A percentile compares a stretch with the other conserved stretches of the same genome.
Conservation (phyloP, 2,888 invertebrate genomes). For the Platycheirus albimanus region DNA sequence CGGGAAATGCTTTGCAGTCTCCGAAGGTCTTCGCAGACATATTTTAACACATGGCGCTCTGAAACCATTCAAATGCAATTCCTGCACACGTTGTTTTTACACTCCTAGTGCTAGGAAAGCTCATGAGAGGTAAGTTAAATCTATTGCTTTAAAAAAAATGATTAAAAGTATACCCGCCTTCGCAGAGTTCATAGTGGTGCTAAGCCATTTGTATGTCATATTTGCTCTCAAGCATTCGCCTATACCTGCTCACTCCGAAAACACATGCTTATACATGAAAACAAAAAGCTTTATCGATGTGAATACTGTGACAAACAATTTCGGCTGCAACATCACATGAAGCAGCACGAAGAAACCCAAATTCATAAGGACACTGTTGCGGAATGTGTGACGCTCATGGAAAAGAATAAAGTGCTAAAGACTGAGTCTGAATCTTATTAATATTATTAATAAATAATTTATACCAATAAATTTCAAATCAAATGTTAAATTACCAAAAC, state of each 20-base stretch:
- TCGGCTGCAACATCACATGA: conserved; percentile 80
- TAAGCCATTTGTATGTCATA: conserved; percentile 79
- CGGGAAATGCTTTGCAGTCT: conserved; percentile 78
- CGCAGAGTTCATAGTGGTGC: conserved; percentile 79
- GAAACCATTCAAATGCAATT: conserved; percentile 80
- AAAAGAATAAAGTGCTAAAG: too few relatives aligned
- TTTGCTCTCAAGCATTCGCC: conserved; percentile 79
- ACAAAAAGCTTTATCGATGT: conserved; percentile 80
- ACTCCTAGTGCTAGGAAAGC: conserved; percentile 80
- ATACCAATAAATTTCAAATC: too few relatives aligned
- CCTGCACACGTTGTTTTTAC: conserved; percentile 80
- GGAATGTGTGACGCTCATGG: not conserved
- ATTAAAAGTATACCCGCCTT: not conserved
- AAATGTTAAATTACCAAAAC: too few relatives aligned
- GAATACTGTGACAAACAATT: conserved; percentile 80
- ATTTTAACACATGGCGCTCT: conserved; percentile 80
- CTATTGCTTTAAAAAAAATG: too few relatives aligned
- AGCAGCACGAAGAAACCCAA: conserved; percentile 80
- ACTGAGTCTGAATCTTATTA: too few relatives aligned
- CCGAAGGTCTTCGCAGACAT: conserved; percentile 80
- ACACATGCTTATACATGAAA: conserved; percentile 80
- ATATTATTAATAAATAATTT: too few relatives aligned
- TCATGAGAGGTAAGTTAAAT: conserved; percentile 79
- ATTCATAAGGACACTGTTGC: conserved; percentile 79
- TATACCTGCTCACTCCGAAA: conserved; percentile 80